Percentiles rank a stretch among this genome's conserved stretches.
Evolutionary conservation across 2,113 vertebrate genomes (phyloP).

Genomic region (Microtus pennsylvanicus): DNA sequence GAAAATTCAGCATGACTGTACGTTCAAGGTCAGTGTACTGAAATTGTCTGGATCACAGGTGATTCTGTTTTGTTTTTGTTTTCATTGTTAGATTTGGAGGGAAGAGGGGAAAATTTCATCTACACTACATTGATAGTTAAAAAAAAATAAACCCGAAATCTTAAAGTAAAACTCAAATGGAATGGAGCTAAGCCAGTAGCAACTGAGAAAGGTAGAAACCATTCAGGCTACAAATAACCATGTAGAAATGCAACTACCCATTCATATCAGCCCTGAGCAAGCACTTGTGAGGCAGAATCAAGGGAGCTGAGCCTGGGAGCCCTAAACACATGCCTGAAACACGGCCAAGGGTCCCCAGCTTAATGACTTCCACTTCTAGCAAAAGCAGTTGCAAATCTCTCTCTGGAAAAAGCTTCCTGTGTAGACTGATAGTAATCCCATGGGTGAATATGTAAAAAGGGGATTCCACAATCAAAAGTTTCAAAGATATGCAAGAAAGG

Average conservation of each 20-base stretch:
- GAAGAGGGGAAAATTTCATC: neutral
- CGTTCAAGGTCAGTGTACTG: neutral
- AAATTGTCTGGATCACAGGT: neutral
- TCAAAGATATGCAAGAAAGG: neutral
- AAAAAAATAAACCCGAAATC: neutral
- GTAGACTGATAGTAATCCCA: neutral
- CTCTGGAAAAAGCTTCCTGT: neutral
- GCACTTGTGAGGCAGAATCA: neutral
- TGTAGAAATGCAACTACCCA: too few species aligned
- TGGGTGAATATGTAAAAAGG: neutral
- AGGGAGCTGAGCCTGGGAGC: too few species aligned
- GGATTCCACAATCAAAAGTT: neutral
- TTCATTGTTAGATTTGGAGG: neutral
- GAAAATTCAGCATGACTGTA: slow-evolving; percentile 1
- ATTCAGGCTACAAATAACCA: neutral
- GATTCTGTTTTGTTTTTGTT: neutral
- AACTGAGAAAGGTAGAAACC: neutral
- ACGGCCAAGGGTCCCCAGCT: neutral
- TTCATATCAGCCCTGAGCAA: neutral
- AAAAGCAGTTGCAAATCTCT: neutral
- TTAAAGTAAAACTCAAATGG: neutral
- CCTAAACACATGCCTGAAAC: neutral
- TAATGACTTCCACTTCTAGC: neutral
- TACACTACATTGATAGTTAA: neutral
- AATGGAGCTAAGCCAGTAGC: neutral